Evolutionary conservation across 2,113 vertebrate genomes (phyloP).

Genomic region (Gadus macrocephalus): DNA sequence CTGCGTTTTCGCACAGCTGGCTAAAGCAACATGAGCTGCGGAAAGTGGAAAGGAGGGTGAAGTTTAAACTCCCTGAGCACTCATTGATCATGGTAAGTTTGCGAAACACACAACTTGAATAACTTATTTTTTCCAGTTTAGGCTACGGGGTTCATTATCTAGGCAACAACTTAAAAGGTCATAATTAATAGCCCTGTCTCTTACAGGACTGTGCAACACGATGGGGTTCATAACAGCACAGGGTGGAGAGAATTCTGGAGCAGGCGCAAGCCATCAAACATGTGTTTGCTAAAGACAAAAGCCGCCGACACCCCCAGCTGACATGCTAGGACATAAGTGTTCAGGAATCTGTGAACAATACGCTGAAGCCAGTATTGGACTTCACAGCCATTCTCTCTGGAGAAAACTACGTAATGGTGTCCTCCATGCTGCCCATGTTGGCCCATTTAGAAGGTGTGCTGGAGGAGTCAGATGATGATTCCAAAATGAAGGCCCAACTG

Average conservation of each 20-base stretch:
- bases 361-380: background rate
- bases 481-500: background rate
- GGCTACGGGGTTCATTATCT: too few relatives aligned
- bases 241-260: conserved; percentile 1
- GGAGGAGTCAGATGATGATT: background rate
- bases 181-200: too few relatives aligned
- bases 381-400: background rate
- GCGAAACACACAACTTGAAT: too few relatives aligned
- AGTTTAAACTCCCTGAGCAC: conserved; percentile 3
- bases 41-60: background rate
- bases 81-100: background rate
- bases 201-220: background rate
- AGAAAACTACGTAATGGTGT: background rate
- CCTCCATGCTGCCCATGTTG: conserved; percentile 5
- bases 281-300: background rate
- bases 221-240: background rate
- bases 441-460: conserved; percentile 11
- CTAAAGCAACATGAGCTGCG: background rate
- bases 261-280: conserved; percentile 2
- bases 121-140: too few relatives aligned
- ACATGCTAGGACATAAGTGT: conserved; percentile 5
- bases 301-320: background rate
- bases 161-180: too few relatives aligned
- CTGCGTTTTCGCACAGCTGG: conserved; percentile 4
- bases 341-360: background rate